These are phyloP conservation scores for Vireo altiloquus DNA, from an alignment of 2,113 vertebrate species.

Conservation along the genomic window DNA sequence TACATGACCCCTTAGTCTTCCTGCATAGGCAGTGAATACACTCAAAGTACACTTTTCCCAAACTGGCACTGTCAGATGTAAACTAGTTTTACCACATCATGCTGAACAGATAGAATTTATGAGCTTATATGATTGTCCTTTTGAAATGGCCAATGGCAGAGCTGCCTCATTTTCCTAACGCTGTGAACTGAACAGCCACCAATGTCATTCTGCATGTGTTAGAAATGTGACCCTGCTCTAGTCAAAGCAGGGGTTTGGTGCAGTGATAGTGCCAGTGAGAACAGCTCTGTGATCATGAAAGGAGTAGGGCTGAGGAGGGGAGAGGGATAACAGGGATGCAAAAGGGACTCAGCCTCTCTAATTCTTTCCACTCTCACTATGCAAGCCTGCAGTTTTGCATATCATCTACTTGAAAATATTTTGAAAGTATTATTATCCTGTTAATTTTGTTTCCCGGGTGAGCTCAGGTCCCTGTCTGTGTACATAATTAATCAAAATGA, in stretches of 20 bases:
- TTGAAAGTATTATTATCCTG: neutral
- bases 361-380: neutral
- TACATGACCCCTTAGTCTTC: neutral
- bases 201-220: neutral
- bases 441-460: neutral
- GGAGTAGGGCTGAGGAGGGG: neutral
- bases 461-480: neutral
- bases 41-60: neutral
- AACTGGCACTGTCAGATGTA: neutral
- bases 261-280: accelerated
- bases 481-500: neutral
- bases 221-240: neutral
- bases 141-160: neutral
- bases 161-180: neutral
- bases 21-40: neutral
- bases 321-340: neutral
- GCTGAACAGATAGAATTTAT: neutral
- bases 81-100: neutral
- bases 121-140: neutral
- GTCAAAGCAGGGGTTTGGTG: neutral
- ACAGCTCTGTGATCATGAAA: neutral
- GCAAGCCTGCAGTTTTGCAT: neutral
- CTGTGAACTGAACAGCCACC: neutral
- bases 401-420: neutral
- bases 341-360: neutral